A percentile compares a stretch with the other conserved stretches of the same genome.
phyloP scores from a whole-genome alignment of 37 sponge, comb jelly and placozoan species.

The Spongilla lacustris region DNA sequence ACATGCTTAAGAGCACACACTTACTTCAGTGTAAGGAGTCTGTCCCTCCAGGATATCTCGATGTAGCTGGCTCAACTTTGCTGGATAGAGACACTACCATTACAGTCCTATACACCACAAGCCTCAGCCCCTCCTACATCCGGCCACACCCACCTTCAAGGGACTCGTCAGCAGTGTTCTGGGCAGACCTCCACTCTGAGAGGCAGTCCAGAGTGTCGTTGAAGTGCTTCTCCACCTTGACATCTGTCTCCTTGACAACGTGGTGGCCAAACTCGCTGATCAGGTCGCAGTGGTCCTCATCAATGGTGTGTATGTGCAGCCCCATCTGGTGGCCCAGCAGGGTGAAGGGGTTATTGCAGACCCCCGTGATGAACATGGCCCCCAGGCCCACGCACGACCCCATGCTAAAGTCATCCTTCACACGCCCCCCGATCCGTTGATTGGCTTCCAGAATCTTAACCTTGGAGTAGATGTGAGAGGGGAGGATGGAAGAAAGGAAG shows the following conservation, averaged over 20 bases:
- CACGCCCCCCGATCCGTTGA: slow-evolving; percentile 76
- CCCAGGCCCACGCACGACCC: slow-evolving; percentile 74
- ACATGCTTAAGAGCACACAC: slow-evolving; percentile 17
- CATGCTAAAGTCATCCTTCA: slow-evolving; percentile 65
- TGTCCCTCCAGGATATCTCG: background rate
- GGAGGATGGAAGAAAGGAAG: no score
- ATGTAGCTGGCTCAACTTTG: background rate
- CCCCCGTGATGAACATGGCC: slow-evolving; percentile 89
- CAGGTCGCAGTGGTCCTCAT: slow-evolving; percentile 81
- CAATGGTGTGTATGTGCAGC: slow-evolving; percentile 29
- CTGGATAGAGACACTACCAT: background rate
- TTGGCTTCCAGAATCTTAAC: slow-evolving; percentile 79
- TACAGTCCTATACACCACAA: background rate
- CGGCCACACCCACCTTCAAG: slow-evolving; percentile 41
- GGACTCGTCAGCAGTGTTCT: slow-evolving; percentile 36
- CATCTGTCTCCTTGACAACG: slow-evolving; percentile 40
- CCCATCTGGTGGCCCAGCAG: slow-evolving; percentile 72
- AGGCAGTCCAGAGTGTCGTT: slow-evolving; percentile 76
- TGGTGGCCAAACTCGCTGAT: slow-evolving; percentile 60
- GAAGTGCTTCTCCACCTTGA: slow-evolving; percentile 72
- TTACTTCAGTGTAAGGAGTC: background rate
- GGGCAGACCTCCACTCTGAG: slow-evolving; percentile 71
- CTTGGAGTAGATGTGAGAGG: slow-evolving; percentile 6
- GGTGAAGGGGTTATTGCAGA: slow-evolving; percentile 85
- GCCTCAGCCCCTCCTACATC: background rate